phyloP scores from a whole-genome alignment of 1,140 invertebrate species.

The Arctopsyche grandis region DNA sequence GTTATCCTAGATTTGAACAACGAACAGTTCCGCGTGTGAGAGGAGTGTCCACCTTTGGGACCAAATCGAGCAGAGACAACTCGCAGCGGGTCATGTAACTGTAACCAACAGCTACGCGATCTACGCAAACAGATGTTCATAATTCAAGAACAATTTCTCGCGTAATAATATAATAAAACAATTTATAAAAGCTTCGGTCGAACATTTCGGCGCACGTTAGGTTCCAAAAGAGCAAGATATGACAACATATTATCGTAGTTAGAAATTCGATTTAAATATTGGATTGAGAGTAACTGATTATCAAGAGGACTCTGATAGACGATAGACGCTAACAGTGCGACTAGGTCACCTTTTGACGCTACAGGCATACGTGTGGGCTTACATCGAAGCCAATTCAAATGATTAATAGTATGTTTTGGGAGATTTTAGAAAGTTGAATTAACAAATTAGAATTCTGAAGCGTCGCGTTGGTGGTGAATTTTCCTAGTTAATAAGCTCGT shows the following conservation, averaged over 20 bases:
- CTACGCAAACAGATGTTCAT: background rate
- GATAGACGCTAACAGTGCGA: background rate
- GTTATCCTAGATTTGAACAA: too few relatives aligned
- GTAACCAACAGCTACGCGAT: conserved; percentile 19
- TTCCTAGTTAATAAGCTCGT: too few relatives aligned
- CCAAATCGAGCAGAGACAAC: conserved; percentile 24
- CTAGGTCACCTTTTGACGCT: background rate
- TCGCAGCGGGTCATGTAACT: conserved; percentile 36
- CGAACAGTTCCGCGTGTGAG: background rate
- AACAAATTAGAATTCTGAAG: too few relatives aligned
- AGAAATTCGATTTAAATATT: too few relatives aligned
- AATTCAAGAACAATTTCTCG: background rate
- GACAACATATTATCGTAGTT: too few relatives aligned
- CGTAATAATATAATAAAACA: background rate
- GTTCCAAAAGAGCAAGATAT: too few relatives aligned
- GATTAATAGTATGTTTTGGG: background rate
- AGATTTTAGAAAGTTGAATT: too few relatives aligned
- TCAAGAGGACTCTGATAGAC: background rate
- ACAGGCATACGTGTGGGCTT: background rate
- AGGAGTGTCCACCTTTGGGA: conserved; percentile 15
- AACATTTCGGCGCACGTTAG: too few relatives aligned
- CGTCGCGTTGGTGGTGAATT: too few relatives aligned
- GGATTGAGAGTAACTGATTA: background rate
- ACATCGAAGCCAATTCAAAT: background rate
- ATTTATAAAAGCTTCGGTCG: too few relatives aligned